phyloP scores from a whole-genome alignment of 2,797 vertebrate genomes.

The Coendou prehensilis region DNA sequence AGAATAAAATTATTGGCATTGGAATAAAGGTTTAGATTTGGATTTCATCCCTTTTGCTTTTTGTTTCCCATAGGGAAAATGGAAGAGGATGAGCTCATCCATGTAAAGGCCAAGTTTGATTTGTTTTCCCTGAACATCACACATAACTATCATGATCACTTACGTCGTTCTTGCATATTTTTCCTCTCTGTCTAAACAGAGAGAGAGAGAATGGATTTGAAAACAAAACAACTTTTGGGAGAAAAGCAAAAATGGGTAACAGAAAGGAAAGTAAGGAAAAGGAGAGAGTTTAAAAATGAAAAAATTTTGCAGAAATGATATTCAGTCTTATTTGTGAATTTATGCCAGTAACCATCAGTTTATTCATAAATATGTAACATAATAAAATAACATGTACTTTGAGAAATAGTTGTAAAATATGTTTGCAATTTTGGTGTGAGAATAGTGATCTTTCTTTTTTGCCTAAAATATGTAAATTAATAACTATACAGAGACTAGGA shows the following conservation, averaged over 20 bases:
- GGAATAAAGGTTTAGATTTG: conserved; percentile 66
- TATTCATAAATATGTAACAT: background rate
- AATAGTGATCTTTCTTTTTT: background rate
- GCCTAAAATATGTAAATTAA: background rate
- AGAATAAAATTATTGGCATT: conserved; percentile 58
- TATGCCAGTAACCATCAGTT: background rate
- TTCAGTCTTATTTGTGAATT: conserved; percentile 7
- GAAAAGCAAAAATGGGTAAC: background rate
- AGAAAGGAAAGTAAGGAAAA: background rate
- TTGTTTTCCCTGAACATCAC: conserved; percentile 25
- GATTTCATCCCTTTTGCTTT: conserved; percentile 54
- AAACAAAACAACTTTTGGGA: conserved; percentile 6
- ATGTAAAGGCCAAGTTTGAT: conserved; percentile 10
- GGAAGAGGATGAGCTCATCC: conserved; percentile 41
- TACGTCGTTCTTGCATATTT: background rate
- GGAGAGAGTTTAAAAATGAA: background rate
- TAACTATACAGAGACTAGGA: background rate
- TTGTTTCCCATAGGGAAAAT: conserved; percentile 42
- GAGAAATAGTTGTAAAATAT: background rate
- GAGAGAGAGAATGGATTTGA: background rate
- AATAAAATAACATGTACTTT: background rate
- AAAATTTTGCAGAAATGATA: background rate
- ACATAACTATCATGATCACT: background rate
- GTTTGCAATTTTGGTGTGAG: background rate
- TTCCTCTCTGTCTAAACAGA: background rate